A percentile compares a stretch with the other conserved stretches of the same genome.
Evolutionary conservation across 2,113 vertebrate species (phyloP).

Genomic region (Euleptes europaea): DNA sequence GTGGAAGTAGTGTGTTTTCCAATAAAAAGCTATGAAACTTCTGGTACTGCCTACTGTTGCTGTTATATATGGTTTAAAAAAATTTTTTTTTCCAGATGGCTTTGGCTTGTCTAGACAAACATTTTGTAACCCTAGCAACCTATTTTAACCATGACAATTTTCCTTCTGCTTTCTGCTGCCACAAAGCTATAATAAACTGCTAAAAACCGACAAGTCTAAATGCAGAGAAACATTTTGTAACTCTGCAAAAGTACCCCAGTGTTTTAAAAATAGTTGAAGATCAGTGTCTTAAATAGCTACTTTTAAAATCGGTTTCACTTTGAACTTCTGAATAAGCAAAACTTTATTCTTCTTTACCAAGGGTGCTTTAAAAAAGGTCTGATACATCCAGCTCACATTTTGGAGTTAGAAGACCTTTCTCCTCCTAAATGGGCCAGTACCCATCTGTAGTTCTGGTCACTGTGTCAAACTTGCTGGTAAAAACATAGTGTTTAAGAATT

Average conservation of each 20-base stretch:
- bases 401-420: not conserved
- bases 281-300: not conserved
- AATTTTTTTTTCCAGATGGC: constrained; percentile 54
- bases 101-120: constrained; percentile 64
- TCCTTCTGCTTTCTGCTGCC: constrained; percentile 41
- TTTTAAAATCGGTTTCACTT: not conserved
- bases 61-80: constrained; percentile 51
- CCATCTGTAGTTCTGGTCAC: not conserved
- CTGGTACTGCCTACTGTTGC: constrained; percentile 46
- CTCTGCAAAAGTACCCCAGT: not conserved
- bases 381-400: not conserved
- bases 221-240: not conserved
- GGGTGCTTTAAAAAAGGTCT: not conserved
- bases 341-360: not conserved
- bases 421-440: not conserved
- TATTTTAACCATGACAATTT: constrained; percentile 51
- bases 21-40: constrained; percentile 61
- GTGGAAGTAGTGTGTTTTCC: constrained; percentile 41
- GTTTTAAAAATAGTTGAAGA: not conserved
- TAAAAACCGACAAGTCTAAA: constrained; percentile 5
- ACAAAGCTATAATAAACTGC: constrained; percentile 39
- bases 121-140: constrained; percentile 66
- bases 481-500: not conserved
- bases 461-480: not conserved
- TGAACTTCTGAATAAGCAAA: not conserved